Evolutionary conservation across 2,113 vertebrate species (phyloP).

Genomic region (Glaucidium brasilianum): DNA sequence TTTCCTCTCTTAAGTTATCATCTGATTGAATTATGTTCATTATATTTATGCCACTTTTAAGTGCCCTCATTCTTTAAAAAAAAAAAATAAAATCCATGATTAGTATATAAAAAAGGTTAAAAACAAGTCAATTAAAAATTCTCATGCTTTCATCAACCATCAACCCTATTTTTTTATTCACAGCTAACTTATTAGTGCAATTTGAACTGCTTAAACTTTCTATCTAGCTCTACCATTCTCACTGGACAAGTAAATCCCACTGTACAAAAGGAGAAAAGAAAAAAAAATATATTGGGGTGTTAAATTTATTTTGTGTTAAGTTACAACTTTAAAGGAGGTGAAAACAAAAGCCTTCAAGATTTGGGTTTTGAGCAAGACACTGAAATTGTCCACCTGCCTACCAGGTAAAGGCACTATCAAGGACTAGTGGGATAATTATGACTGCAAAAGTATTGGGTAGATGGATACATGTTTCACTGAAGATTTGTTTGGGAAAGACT

Average conservation of each 20-base stretch:
- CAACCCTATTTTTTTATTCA: neutral
- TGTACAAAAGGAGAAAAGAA: neutral
- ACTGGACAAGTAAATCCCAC: neutral
- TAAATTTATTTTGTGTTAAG: neutral
- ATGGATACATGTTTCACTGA: neutral
- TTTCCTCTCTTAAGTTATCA: neutral
- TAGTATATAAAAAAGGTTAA: neutral
- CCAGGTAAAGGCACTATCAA: neutral
- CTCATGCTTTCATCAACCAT: neutral
- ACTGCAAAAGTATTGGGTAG: neutral
- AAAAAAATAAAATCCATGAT: neutral
- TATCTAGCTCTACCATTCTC: neutral
- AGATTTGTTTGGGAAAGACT: neutral
- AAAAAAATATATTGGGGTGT: neutral
- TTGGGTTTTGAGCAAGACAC: neutral
- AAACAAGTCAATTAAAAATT: neutral
- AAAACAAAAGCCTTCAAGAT: neutral
- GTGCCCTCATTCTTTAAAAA: neutral
- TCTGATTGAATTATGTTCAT: neutral
- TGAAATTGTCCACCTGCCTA: neutral
- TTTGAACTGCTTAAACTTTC: neutral
- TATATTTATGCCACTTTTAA: neutral
- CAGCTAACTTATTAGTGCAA: neutral
- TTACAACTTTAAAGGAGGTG: neutral
- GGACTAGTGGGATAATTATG: neutral